Percentiles rank a stretch among this genome's conserved stretches.
phyloP scores from a whole-genome alignment of 2,113 vertebrate species.

The Gallinago undulata region DNA sequence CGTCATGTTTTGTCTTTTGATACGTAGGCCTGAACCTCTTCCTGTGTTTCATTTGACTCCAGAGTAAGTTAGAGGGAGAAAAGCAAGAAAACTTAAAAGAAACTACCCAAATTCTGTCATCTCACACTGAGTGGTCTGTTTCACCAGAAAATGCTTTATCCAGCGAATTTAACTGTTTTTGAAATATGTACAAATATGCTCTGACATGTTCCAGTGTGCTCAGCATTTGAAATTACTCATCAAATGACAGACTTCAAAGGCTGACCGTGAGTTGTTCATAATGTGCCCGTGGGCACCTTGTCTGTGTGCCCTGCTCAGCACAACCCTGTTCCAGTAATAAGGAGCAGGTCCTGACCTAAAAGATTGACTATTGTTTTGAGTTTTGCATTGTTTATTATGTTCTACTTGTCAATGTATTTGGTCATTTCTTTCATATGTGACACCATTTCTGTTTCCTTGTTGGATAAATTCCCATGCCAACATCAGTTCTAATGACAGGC shows the following conservation, averaged over 20 bases:
- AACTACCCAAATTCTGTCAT: background rate
- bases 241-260: background rate
- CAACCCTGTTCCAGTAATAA: background rate
- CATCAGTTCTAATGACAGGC: background rate
- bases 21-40: background rate
- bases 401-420: background rate
- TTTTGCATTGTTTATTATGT: background rate
- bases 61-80: background rate
- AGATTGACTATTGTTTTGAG: background rate
- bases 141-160: background rate
- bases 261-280: background rate
- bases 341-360: background rate
- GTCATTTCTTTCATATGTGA: background rate
- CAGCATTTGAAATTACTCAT: background rate
- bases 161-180: background rate
- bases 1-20: background rate
- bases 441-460: background rate
- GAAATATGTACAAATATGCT: background rate
- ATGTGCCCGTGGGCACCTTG: background rate
- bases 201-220: background rate
- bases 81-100: background rate
- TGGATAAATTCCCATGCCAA: background rate
- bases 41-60: background rate
- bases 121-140: background rate
- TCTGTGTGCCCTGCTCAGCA: background rate